Evolutionary conservation across 2,113 vertebrate species (phyloP).

Genomic region (Dascyllus trimaculatus): DNA sequence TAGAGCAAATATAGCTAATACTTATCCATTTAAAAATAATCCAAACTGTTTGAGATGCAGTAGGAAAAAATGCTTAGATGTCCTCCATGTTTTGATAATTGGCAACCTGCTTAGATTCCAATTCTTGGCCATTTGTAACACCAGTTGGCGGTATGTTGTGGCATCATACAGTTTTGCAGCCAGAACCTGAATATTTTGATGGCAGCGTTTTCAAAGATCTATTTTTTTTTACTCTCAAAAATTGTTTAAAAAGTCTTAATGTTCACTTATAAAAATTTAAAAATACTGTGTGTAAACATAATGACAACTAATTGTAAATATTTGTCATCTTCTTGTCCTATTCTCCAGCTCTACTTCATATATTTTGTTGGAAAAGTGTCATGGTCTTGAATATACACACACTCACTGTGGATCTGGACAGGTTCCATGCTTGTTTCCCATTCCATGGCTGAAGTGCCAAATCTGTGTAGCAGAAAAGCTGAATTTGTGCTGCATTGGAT

Average conservation of each 20-base stretch:
- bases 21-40: conserved; percentile 8
- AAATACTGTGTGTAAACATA: not conserved
- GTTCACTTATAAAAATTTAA: not conserved
- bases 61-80: conserved; percentile 7
- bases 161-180: not conserved
- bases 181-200: conserved; percentile 8
- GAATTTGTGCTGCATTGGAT: not conserved
- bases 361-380: not conserved
- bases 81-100: conserved; percentile 32
- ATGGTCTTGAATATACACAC: conserved; percentile 3
- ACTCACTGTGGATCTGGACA: conserved; percentile 1
- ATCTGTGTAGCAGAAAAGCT: conserved; percentile 7
- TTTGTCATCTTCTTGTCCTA: too few species aligned
- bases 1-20: not conserved
- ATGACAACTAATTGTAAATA: not conserved
- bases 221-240: not conserved
- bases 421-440: conserved; percentile 17
- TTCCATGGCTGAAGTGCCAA: conserved; percentile 2
- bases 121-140: conserved; percentile 24
- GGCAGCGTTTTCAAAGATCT: not conserved
- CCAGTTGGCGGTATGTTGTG: conserved; percentile 4
- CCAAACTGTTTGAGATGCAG: not conserved
- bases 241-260: not conserved
- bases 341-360: not conserved
- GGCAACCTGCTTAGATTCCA: conserved; percentile 9